Evolutionary conservation across 2,888 invertebrate genomes (phyloP).

Genomic region (Megalurothrips usitatus): DNA sequence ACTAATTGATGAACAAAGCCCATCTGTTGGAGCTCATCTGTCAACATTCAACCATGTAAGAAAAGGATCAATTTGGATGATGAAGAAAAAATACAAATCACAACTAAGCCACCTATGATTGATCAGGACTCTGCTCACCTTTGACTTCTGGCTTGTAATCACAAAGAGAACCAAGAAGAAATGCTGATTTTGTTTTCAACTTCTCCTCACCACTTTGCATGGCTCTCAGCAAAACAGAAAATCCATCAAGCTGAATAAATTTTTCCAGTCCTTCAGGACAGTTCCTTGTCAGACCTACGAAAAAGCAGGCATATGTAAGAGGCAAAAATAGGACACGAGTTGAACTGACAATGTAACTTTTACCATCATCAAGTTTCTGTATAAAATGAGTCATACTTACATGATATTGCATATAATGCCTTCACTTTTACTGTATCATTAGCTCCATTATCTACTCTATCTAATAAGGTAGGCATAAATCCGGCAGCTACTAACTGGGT

Average conservation of each 20-base stretch:
- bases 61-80: too few species aligned
- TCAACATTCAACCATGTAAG: neutral
- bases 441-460: conserved; percentile 55
- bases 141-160: conserved; percentile 51
- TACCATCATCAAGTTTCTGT: too few species aligned
- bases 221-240: conserved; percentile 57
- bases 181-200: conserved; percentile 66
- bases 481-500: conserved; percentile 60
- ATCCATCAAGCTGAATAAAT: conserved; percentile 62
- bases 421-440: conserved; percentile 58
- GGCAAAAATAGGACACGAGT: too few species aligned
- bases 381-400: conserved; percentile 51
- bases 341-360: too few species aligned
- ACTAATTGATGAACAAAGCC: conserved; percentile 39
- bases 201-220: conserved; percentile 56
- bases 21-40: conserved; percentile 38
- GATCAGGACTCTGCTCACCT: conserved; percentile 47
- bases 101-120: neutral
- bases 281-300: conserved; percentile 59
- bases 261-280: conserved; percentile 56
- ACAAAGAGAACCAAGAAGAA: conserved; percentile 62
- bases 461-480: conserved; percentile 59
- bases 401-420: conserved; percentile 73
- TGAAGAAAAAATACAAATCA: neutral
- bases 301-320: neutral